phyloP scores from a whole-genome alignment of 2,113 vertebrate genomes.

The Gadus chalcogrammus region DNA sequence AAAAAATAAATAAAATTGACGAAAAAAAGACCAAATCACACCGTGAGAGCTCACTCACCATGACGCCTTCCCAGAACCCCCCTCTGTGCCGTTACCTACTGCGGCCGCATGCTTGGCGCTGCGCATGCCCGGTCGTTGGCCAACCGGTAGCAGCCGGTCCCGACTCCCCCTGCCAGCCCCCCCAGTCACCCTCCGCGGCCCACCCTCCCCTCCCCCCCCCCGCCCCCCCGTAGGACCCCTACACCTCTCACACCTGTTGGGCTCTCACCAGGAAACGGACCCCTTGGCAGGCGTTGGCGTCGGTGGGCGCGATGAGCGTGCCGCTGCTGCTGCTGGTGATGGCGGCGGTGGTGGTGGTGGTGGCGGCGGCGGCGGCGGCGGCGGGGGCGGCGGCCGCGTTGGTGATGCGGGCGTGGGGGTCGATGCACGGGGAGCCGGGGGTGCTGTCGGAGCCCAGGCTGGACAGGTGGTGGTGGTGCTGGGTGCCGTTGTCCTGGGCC shows the following conservation, averaged over 20 bases:
- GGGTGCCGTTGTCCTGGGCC: conserved; percentile 68
- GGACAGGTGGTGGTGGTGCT: conserved; percentile 45
- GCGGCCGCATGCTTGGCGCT: conserved; percentile 57
- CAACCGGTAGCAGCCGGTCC: conserved; percentile 38
- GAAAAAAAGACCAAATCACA: too few relatives aligned
- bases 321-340: conserved; percentile 28
- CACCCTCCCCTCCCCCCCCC: neutral
- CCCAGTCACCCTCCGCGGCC: too few relatives aligned
- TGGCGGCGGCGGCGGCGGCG: conserved; percentile 30
- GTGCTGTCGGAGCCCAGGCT: conserved; percentile 64
- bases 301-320: conserved; percentile 43
- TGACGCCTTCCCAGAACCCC: conserved; percentile 27
- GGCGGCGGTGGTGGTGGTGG: conserved; percentile 19
- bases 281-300: conserved; percentile 63
- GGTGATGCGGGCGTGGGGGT: conserved; percentile 36
- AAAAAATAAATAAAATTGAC: too few relatives aligned
- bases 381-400: conserved; percentile 20
- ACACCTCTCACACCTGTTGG: conserved; percentile 69
- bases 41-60: conserved; percentile 46
- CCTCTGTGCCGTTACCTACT: conserved; percentile 68
- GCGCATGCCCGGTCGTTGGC: conserved; percentile 49
- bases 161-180: conserved; percentile 28
- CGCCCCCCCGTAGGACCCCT: conserved; percentile 34
- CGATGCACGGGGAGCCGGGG: conserved; percentile 55
- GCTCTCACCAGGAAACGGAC: conserved; percentile 87